These are phyloP conservation scores for Bombus haemorrhoidalis DNA, from an alignment of 1,140 invertebrate genomes.

Conservation along the genomic window DNA sequence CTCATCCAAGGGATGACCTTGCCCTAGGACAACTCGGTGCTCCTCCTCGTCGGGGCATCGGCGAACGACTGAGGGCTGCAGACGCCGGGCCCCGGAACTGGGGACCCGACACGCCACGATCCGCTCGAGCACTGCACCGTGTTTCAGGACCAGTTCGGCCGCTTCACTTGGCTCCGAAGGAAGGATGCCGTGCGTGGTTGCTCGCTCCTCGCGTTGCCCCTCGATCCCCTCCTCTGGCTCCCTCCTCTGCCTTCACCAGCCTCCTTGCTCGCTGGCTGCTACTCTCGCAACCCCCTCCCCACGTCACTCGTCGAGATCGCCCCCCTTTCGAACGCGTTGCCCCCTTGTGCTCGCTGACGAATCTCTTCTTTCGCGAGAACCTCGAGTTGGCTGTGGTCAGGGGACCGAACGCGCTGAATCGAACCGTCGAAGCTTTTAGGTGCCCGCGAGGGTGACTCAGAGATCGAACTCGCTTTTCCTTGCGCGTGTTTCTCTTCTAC, in stretches of 20 bases:
- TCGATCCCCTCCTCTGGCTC: conserved; percentile 34
- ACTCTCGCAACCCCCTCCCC: conserved; percentile 68
- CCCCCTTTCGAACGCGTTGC: conserved; percentile 43
- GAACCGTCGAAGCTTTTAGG: not conserved
- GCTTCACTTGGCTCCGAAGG: conserved; percentile 72
- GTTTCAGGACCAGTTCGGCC: conserved; percentile 77
- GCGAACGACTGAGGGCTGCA: conserved; percentile 78
- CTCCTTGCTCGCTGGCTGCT: conserved; percentile 18
- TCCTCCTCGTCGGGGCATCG: conserved; percentile 75
- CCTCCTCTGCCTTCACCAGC: conserved; percentile 40
- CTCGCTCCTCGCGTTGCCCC: conserved; percentile 40
- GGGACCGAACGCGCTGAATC: conserved; percentile 36
- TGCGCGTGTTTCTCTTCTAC: not conserved
- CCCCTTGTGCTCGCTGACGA: conserved; percentile 29
- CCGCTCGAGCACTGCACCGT: conserved; percentile 69
- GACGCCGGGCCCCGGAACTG: conserved; percentile 67
- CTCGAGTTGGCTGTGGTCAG: conserved; percentile 39
- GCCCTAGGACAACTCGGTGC: conserved; percentile 58
- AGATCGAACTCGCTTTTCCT: not conserved
- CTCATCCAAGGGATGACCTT: conserved; percentile 50
- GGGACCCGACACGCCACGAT: conserved; percentile 66
- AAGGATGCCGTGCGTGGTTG: conserved; percentile 70
- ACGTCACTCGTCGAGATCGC: conserved; percentile 27
- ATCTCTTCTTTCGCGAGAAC: conserved; percentile 38
- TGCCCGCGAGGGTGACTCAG: not conserved